phyloP scores from a whole-genome alignment of 2,888 invertebrate genomes.

The Dicranocentrus wangi region DNA sequence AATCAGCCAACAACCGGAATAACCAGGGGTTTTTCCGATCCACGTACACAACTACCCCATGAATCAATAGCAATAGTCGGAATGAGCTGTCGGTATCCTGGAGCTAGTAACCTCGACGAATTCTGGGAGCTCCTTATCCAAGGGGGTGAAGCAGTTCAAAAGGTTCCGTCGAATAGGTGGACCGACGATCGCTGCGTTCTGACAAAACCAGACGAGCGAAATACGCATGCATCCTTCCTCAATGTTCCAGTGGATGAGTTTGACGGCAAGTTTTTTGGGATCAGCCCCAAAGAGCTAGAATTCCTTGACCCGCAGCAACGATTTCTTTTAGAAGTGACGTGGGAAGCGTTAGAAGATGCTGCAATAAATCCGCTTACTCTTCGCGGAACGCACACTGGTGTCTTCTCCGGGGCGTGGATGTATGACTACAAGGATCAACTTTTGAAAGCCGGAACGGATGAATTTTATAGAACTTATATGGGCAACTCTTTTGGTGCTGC shows the following conservation, averaged over 20 bases:
- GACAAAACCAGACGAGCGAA: slow-evolving; percentile 20
- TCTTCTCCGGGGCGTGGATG: slow-evolving; percentile 24
- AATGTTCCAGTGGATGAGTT: slow-evolving; percentile 45
- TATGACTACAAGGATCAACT: slow-evolving; percentile 30
- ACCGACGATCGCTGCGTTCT: slow-evolving; percentile 29
- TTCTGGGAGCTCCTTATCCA: slow-evolving; percentile 61
- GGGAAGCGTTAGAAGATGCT: slow-evolving; percentile 43
- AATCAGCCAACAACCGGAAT: no score
- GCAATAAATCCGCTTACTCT: slow-evolving; percentile 14
- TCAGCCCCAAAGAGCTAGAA: slow-evolving; percentile 34
- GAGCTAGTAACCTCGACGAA: slow-evolving; percentile 51
- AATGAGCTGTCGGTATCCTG: slow-evolving; percentile 64
- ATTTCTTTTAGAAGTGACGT: slow-evolving; percentile 22
- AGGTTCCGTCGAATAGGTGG: slow-evolving; percentile 42
- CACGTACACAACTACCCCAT: neutral
- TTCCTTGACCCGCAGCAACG: slow-evolving; percentile 45
- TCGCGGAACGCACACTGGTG: neutral
- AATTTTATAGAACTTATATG: slow-evolving; percentile 12
- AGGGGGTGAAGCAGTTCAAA: slow-evolving; percentile 41
- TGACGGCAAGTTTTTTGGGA: slow-evolving; percentile 52
- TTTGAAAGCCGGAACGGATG: neutral
- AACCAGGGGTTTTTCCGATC: no score
- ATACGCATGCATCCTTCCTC: slow-evolving; percentile 46
- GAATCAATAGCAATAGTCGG: slow-evolving; percentile 63
- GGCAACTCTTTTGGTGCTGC: slow-evolving; percentile 25